Percentiles rank a stretch among this genome's conserved stretches.
Evolutionary conservation across 1,140 invertebrate genomes (phyloP).

Genomic region (Brachionus paranguensis): DNA sequence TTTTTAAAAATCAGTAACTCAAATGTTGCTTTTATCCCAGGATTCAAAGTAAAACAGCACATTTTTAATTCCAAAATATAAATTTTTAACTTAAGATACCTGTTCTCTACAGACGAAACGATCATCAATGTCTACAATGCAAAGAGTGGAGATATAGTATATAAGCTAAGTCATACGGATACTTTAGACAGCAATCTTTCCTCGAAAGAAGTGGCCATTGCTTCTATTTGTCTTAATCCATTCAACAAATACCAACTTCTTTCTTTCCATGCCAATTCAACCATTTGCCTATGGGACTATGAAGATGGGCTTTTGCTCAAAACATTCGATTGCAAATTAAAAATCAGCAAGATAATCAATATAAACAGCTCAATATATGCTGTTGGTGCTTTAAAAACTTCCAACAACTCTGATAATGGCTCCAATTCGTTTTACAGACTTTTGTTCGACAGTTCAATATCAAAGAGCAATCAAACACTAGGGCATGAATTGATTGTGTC

Average conservation of each 20-base stretch:
- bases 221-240: conserved; percentile 16
- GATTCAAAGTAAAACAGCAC: conserved; percentile 2
- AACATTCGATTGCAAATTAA: neutral
- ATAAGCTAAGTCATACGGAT: neutral
- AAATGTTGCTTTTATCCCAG: conserved; percentile 28
- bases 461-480: neutral
- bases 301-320: conserved; percentile 31
- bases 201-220: neutral
- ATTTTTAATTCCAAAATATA: neutral
- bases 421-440: neutral
- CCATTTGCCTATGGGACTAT: conserved; percentile 34
- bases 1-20: neutral
- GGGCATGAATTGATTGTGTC: conserved; percentile 18
- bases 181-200: neutral
- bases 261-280: neutral
- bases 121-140: conserved; percentile 1
- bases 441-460: neutral
- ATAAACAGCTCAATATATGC: neutral
- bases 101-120: neutral
- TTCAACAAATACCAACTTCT: conserved; percentile 24
- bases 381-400: neutral
- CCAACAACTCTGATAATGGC: neutral
- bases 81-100: neutral
- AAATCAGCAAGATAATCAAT: neutral
- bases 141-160: conserved; percentile 7